Evolutionary conservation across 2,113 vertebrate genomes (phyloP), one percentile per base, ranked within the genome.

Genomic region (Cebus imitator): DNA sequence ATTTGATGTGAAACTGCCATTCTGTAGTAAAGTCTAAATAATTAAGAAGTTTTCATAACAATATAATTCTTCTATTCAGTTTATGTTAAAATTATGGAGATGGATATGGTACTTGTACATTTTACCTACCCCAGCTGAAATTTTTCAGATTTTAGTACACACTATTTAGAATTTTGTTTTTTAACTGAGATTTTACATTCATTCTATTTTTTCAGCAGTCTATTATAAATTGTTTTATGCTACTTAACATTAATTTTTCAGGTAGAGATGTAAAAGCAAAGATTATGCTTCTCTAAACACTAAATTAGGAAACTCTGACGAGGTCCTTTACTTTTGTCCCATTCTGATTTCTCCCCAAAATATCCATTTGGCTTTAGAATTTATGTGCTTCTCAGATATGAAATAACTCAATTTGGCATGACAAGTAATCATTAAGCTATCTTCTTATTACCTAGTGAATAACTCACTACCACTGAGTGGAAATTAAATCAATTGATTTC

Each of bases 141-240:
- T n/a, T 94, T 72, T 92, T 94, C 35, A 78, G 84, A 50, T 55
- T 92, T 92, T 52, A 87, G 21, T 72, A 57, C 84, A 95, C 72
- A 43, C 3, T 95, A 13, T 76, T 96, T 70, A 73, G 18, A 94
- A 78, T 90, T 81, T 10, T 21, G 16, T 32, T 40, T 95, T 96
- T 80, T 64, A 50, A 70, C 20, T 48, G 45, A 52, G 66, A 96
- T 87, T 84, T 93, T 70, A 8, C 3, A 70, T 16, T 18, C 35
- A 92, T 61, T 96, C 40, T 55, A 6, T 21, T 11, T 93, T 95
- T 90, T 80, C 9, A 84, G 30, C 10, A 30, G 32, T 86, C 8
- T 48, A 25, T 18, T 85, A 27, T 7, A 37, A 43, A 40, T 82
- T 90, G 45, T 40, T 83, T 81, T 27, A 18, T 48, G 43, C 35